phyloP scores from a whole-genome alignment of 2,797 vertebrate genomes.

The Coregonus sp. region DNA sequence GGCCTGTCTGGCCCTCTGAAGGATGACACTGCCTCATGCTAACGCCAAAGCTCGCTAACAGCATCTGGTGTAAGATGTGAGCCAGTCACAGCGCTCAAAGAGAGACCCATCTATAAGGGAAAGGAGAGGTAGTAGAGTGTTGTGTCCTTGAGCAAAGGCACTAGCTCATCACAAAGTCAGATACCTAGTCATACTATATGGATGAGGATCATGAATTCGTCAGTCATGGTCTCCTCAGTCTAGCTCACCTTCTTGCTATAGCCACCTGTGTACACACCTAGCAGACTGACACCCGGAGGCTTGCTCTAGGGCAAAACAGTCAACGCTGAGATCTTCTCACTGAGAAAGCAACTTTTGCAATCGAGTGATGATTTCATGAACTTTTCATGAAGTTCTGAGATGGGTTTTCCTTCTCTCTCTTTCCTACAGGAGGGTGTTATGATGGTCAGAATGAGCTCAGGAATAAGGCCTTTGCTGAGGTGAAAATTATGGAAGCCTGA shows the following conservation, averaged over 20 bases:
- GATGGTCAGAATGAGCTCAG: conserved; percentile 30
- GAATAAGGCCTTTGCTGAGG: conserved; percentile 23
- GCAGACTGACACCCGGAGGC: conserved; percentile 2
- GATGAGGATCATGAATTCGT: background rate
- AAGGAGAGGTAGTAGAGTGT: background rate
- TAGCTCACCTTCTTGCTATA: conserved; percentile 8
- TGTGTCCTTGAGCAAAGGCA: background rate
- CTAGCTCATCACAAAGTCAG: background rate
- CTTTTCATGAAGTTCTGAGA: conserved; percentile 13
- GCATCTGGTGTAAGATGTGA: background rate
- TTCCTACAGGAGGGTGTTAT: conserved; percentile 33
- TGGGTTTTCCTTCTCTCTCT: background rate
- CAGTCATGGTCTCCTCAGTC: background rate
- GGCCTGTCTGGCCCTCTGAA: conserved; percentile 14
- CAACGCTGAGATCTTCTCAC: background rate
- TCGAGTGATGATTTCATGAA: conserved; percentile 1
- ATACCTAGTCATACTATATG: background rate
- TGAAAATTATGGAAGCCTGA: conserved; percentile 45
- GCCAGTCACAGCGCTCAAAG: background rate
- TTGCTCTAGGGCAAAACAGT: conserved; percentile 5
- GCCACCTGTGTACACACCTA: background rate
- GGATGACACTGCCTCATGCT: conserved; percentile 6
- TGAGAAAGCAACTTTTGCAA: background rate
- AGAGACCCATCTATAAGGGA: background rate
- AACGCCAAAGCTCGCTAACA: conserved; percentile 7